Base-by-base conservation (phyloP, 2,797 vertebrate genomes). In the Karalla daura region DNA sequence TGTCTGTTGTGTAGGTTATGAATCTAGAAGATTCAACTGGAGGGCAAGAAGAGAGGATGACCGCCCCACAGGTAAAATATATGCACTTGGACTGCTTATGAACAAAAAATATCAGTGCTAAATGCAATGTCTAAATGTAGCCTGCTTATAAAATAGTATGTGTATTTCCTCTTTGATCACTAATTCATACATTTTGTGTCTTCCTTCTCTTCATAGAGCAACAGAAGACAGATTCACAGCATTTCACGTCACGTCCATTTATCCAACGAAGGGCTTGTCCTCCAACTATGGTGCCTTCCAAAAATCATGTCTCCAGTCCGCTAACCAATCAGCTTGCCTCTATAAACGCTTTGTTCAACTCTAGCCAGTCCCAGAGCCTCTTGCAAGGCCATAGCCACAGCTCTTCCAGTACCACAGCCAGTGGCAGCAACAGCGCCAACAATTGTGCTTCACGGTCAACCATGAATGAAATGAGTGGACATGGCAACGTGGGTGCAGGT, bases 1-100 rank as follows among this genome's bases (percentile, higher is more conserved):
- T 77, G 4, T 39, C 11, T 71, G 18, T n/a, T 52, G 12, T 72
- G 8, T 47, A 94, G 94, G 92, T 41, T 93, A 92, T 76, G 93
- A 94, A 78, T 86, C 89, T 3, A 92, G 92, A 64, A 86, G 91
- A 49, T 95, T 93, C 68, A 91, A 87, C 44, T 95, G 94, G 94
- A 93, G 91, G 53, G 84, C 76, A 54, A 90, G 90, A 77, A 83
- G 92, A 92, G 91, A 93, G 18, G 92, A 86, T 37, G 92, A 93
- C 40, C 90, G 82, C 41, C 76, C 88, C 1, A n/a, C 54, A 68
- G 90, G 91, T 92, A 81, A 86, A 75, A 23, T 66, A 39, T 60
- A 20, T 41, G 18, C 37, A 23, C 5, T 64, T 51, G 13, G n/a
- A 41, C 1, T 20, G 12, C 32, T 30, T 30, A 27, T 55, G 2